Evolutionary conservation across 2,113 vertebrate genomes (phyloP).

Genomic region (Hepsetus odoe): DNA sequence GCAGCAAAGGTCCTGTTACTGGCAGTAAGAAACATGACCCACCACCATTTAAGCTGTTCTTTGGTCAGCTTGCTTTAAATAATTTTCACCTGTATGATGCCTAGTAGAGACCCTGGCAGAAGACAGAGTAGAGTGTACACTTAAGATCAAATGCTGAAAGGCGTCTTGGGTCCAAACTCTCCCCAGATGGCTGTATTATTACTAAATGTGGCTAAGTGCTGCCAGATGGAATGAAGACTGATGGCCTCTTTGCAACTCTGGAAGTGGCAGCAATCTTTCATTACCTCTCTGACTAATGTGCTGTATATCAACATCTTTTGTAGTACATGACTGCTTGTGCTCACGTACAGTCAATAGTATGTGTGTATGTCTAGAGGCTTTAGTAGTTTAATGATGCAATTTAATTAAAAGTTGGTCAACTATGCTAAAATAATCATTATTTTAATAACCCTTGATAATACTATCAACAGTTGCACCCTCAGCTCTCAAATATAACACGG

Average conservation of each 20-base stretch:
- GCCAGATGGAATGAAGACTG: not conserved
- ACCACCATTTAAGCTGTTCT: conserved; percentile 8
- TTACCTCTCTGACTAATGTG: conserved; percentile 8
- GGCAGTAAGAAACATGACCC: conserved; percentile 11
- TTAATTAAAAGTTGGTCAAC: not conserved
- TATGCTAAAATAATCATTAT: not conserved
- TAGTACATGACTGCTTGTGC: not conserved
- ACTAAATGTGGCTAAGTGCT: not conserved
- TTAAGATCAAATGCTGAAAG: not conserved
- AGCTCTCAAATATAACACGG: too few species aligned
- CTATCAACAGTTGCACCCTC: not conserved
- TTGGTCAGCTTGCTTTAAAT: conserved; percentile 28
- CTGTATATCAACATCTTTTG: not conserved
- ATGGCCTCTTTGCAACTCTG: not conserved
- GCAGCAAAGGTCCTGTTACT: conserved; percentile 15
- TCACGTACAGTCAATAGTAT: not conserved
- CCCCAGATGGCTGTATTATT: not conserved
- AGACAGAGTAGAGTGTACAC: not conserved
- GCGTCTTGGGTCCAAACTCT: not conserved
- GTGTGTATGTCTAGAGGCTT: not conserved
- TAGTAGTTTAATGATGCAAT: not conserved
- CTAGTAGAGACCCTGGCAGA: not conserved
- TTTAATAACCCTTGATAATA: too few species aligned
- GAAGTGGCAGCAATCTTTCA: conserved; percentile 1
- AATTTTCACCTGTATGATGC: conserved; percentile 1